phyloP scores from a whole-genome alignment of 2,888 invertebrate genomes.

The Macaria notata region DNA sequence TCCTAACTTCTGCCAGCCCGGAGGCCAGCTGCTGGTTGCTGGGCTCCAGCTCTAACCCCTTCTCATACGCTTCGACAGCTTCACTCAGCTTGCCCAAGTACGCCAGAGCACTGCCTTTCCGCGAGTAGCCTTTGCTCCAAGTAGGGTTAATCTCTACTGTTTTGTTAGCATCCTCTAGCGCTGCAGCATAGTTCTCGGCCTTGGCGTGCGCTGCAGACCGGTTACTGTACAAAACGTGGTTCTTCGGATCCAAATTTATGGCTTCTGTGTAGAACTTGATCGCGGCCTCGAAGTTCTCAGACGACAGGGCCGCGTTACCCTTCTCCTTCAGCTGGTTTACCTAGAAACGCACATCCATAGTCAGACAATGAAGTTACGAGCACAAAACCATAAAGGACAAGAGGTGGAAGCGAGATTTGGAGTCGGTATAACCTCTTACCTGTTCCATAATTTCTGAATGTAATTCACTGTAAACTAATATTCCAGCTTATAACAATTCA shows the following conservation, averaged over 20 bases:
- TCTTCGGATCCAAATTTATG: slow-evolving; percentile 88
- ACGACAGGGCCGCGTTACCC: slow-evolving; percentile 92
- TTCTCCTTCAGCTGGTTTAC: slow-evolving; percentile 91
- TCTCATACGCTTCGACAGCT: slow-evolving; percentile 89
- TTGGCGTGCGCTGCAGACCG: slow-evolving; percentile 95
- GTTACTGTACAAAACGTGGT: slow-evolving; percentile 95
- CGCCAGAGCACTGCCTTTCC: slow-evolving; percentile 93
- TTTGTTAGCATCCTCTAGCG: slow-evolving; percentile 92
- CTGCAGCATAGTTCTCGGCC: slow-evolving; percentile 86
- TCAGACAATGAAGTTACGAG: slow-evolving; percentile 21
- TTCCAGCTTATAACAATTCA: slow-evolving; percentile 5
- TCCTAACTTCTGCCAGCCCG: slow-evolving; percentile 84
- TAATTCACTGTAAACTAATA: slow-evolving; percentile 30
- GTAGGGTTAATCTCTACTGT: slow-evolving; percentile 90
- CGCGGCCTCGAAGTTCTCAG: slow-evolving; percentile 90
- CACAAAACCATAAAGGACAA: slow-evolving; percentile 32
- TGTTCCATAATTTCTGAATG: slow-evolving; percentile 63
- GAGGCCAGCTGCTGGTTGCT: slow-evolving; percentile 86
- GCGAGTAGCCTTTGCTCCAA: slow-evolving; percentile 95
- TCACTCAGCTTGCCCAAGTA: slow-evolving; percentile 88
- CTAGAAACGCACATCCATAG: slow-evolving; percentile 70
- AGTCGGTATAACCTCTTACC: slow-evolving; percentile 72
- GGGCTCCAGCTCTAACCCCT: slow-evolving; percentile 87
- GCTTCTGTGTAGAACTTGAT: slow-evolving; percentile 91
- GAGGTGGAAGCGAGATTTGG: slow-evolving; percentile 9